Conservation (phyloP, 2,888 invertebrate genomes). For the Pegoplata infirma region DNA sequence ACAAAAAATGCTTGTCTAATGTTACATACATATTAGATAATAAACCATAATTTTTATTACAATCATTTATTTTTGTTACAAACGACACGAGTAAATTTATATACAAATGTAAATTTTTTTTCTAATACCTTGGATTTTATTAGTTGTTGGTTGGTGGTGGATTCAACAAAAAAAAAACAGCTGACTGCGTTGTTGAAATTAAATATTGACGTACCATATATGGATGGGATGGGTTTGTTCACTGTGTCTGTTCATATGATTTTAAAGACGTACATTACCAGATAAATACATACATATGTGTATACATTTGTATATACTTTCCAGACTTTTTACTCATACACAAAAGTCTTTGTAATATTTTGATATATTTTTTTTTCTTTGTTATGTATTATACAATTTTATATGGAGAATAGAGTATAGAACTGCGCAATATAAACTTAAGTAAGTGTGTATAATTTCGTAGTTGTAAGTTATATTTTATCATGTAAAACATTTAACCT, state of each 20-base stretch:
- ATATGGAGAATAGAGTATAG: constrained; percentile 33
- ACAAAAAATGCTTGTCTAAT: too few species aligned
- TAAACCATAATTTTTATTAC: neutral
- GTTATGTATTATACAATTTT: constrained; percentile 8
- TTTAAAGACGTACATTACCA: neutral
- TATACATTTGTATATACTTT: neutral
- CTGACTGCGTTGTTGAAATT: constrained; percentile 48
- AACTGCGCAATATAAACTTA: constrained; percentile 56
- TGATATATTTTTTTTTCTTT: constrained; percentile 18
- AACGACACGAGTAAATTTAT: neutral
- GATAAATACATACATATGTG: neutral
- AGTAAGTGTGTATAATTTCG: constrained; percentile 4
- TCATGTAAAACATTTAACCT: neutral
- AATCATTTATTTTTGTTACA: neutral
- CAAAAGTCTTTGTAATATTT: constrained; percentile 15
- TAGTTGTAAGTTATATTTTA: neutral
- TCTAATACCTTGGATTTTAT: neutral
- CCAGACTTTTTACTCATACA: too few species aligned
- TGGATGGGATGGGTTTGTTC: constrained; percentile 6
- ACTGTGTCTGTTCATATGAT: too few species aligned
- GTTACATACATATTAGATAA: too few species aligned
- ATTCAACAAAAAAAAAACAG: constrained; percentile 43
- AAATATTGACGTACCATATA: constrained; percentile 19
- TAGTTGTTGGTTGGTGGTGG: constrained; percentile 3
- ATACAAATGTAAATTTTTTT: neutral